Evolutionary conservation across 2,797 vertebrate species (phyloP), one percentile per base, ranked within the genome.

Genomic region (Tarsius wallacei): DNA sequence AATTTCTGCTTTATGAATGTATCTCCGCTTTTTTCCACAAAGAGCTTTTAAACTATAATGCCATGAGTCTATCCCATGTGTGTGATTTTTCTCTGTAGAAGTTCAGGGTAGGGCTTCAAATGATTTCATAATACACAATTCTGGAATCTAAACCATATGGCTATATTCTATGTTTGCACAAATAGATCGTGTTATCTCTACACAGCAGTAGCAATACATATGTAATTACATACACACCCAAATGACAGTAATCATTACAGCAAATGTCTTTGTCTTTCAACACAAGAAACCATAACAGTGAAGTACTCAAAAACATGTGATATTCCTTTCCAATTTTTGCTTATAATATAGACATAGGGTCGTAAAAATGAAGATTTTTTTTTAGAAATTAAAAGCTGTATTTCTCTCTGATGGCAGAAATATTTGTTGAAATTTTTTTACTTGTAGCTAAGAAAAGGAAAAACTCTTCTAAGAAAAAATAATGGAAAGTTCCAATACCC

Each of bases 131-230:
- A 88, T 21, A 71, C 36, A 64, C n/a, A 82, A 10, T 66, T 94
- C 17, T 47, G 26, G 78, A 95, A 96, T 97, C 61, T 91, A 97
- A 98, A 90, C 80, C 95, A 96, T 94, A 94, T 96, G 97, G 42
- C 28, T 78, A 1, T 57, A 49, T 51, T 74, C 87, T 96, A 19
- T 68, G 66, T 85, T 87, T 89, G 59, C 19, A 64, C 66, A 94
- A 87, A 91, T 11, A 87, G 22, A 82, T 26, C 31, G 7, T 78
- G 49, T 59, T 88, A 68, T 85, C 90, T 77, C 33, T 64, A 55
- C 36, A 82, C 31, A 57, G 57, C 70, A 59, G 83, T 81, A 81
- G 87, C 76, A 63, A n/a, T 36, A 85, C 86, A 74, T 77, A 49
- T 59, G n/a, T 74, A 88, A 93, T 95, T 66, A 83, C n/a, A 77